A percentile compares a stretch with the other conserved stretches of the same genome.
Evolutionary conservation across 2,888 invertebrate genomes (phyloP).

Genomic region (Dryadula phaetusa): DNA sequence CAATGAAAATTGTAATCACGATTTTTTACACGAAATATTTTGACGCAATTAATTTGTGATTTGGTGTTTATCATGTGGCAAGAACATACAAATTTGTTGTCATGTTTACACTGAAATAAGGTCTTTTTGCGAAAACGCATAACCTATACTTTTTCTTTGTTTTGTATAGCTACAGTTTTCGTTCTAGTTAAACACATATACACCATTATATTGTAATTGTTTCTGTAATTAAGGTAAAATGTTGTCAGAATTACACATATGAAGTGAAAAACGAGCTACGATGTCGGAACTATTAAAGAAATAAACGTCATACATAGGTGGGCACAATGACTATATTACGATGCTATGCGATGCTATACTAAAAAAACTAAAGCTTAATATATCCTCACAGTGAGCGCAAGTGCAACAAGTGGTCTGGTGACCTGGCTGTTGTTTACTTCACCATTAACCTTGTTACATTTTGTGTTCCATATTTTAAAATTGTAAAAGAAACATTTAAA

Average conservation of each 20-base stretch:
- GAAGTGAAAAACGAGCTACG: slow-evolving; percentile 22
- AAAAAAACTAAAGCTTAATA: slow-evolving; percentile 58
- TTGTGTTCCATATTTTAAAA: neutral
- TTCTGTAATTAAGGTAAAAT: slow-evolving; percentile 5
- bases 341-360: slow-evolving; percentile 49
- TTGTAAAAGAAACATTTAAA: neutral
- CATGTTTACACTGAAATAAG: neutral
- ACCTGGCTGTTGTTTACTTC: neutral
- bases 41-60: neutral
- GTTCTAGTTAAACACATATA: neutral
- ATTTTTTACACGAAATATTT: neutral
- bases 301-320: slow-evolving; percentile 70
- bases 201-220: neutral
- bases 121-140: neutral
- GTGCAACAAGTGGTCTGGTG: neutral
- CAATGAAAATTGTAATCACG: neutral
- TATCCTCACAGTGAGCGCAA: slow-evolving; percentile 49
- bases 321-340: slow-evolving; percentile 77
- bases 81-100: slow-evolving; percentile 2
- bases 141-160: neutral
- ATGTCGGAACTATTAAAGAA: slow-evolving; percentile 52
- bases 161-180: neutral
- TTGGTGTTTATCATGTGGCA: neutral
- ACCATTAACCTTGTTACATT: neutral
- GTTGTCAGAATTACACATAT: neutral